Percentiles rank a stretch among this genome's conserved stretches.
Conservation (phyloP, 2,113 vertebrate genomes). For the Hassar affinis region DNA sequence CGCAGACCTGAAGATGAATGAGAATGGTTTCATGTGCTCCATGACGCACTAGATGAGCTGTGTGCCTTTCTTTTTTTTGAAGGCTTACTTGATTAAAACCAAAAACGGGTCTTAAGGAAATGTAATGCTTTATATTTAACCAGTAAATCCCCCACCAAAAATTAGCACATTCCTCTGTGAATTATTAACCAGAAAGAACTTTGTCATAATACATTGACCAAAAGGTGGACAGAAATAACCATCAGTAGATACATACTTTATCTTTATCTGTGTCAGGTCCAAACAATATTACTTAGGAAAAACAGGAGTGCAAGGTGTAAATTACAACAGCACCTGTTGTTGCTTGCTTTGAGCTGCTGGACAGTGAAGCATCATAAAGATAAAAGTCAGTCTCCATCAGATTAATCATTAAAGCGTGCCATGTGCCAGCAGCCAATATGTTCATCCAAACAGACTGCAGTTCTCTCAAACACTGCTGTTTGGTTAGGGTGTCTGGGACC, state of each 20-base stretch:
- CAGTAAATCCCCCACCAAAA: neutral
- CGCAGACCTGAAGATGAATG: slow-evolving; percentile 25
- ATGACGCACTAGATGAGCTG: neutral
- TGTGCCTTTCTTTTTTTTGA: neutral
- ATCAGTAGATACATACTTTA: neutral
- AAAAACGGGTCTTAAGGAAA: neutral
- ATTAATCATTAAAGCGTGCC: slow-evolving; percentile 75
- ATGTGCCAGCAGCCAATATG: slow-evolving; percentile 50
- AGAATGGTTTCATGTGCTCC: slow-evolving; percentile 1
- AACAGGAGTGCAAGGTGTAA: slow-evolving; percentile 51
- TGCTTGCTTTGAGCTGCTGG: slow-evolving; percentile 62
- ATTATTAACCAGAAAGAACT: neutral
- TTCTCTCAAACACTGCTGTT: slow-evolving; percentile 63
- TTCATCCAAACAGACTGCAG: slow-evolving; percentile 55
- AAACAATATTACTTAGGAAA: slow-evolving; percentile 12
- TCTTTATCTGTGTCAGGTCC: neutral
- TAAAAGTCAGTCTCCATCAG: slow-evolving; percentile 72
- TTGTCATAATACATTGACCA: neutral
- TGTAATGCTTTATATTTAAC: neutral
- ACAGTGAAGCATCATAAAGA: slow-evolving; percentile 61
- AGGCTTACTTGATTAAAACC: neutral
- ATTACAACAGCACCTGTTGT: slow-evolving; percentile 74
- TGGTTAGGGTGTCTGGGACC: slow-evolving; percentile 71
- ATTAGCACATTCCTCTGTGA: neutral
- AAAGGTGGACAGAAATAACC: neutral